Evolutionary conservation across 2,113 vertebrate genomes (phyloP).

Genomic region (Odocoileus hemionus): DNA sequence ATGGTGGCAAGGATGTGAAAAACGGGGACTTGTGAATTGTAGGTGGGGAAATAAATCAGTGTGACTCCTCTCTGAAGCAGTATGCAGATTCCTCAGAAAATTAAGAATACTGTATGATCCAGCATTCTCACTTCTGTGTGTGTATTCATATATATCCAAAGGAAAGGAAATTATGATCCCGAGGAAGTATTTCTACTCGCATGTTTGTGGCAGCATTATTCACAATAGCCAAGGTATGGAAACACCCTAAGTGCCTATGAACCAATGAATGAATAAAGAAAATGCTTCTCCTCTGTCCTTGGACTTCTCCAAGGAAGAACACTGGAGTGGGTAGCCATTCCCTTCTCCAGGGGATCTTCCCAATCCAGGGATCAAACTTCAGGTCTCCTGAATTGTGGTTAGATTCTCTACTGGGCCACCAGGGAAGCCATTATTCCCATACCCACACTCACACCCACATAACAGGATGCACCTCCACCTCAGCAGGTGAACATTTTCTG

Average conservation of each 20-base stretch:
- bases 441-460: not conserved
- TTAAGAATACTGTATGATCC: not conserved
- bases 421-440: not conserved
- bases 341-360: not conserved
- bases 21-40: not conserved
- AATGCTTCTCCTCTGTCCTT: not conserved
- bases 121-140: not conserved
- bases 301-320: not conserved
- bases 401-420: not conserved
- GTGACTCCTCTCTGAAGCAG: not conserved
- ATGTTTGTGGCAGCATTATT: not conserved
- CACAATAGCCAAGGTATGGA: not conserved
- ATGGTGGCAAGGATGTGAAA: not conserved
- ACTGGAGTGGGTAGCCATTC: not conserved
- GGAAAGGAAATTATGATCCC: not conserved
- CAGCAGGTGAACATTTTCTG: not conserved
- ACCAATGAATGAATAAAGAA: not conserved
- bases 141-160: not conserved
- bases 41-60: not conserved
- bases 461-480: not conserved
- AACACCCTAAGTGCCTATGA: not conserved
- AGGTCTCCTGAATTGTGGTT: not conserved
- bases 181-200: not conserved
- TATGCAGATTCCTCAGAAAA: not conserved
- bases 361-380: not conserved